Base-by-base conservation (phyloP, 2,888 invertebrate species). In the Papilio elwesi region DNA sequence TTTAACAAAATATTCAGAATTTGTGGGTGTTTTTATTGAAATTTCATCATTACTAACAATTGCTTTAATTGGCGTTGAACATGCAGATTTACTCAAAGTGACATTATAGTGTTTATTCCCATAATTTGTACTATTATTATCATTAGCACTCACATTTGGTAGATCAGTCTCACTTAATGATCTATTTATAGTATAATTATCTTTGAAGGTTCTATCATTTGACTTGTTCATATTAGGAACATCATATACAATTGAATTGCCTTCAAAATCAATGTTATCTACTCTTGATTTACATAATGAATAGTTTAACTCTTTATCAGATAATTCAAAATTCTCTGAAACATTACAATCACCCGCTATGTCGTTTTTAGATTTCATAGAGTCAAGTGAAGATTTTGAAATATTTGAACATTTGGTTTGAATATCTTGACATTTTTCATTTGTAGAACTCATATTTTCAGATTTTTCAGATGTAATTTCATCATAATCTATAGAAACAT, bases 241-340 rank as follows among this genome's bases (percentile, higher is more conserved):
- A 26, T 84, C 76, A 75, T 88, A 79, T 59, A 87, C 75, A 59
- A 85, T 75, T 74, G 87, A 88, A 74, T 86, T 78, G 0, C 85
- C 85, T 36, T 85, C 87, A 57, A 84, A 81, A 74, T 86, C 79
- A 74, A 85, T 82, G 78, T 86, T 79, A 4, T 86, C 82, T 74
- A 79, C 65, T 74, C 77, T 85, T 2, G 87, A 87, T 77, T 87
- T 80, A 71, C 92, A 88, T 65, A 95, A 83, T 0, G 96, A 96
- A 86, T 96, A 96, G 80, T 96, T 95, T 36, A 96, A 86, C 88
- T 96, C 96, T 78, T 95, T 95, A 80, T 96, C 95, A 59, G 94
- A 94, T 74, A 95, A 87, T 74, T 87, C 82, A 78, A 91, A 90
- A 63, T 84, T 78, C 78, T 87, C 85, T 11, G 85, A 85, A 70